These are phyloP conservation scores for Agapornis canus DNA, from an alignment of 2,797 vertebrate genomes.

Conservation along the genomic window DNA sequence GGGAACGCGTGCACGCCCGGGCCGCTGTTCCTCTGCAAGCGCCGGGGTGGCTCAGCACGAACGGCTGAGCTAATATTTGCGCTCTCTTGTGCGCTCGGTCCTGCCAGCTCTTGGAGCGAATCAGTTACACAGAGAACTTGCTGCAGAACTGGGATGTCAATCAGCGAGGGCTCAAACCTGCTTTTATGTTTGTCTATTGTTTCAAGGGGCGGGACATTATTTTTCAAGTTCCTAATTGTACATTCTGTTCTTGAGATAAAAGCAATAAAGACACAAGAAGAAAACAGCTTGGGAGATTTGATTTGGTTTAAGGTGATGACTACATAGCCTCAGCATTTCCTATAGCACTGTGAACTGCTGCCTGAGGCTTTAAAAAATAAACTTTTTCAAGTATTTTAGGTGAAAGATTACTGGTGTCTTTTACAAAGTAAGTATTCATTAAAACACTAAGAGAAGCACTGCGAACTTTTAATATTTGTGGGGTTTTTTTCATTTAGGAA, in stretches of 20 bases:
- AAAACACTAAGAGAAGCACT: not conserved
- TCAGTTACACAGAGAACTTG: not conserved
- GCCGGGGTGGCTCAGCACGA: not conserved
- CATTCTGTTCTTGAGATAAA: constrained; percentile 46
- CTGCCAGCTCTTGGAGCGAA: not conserved
- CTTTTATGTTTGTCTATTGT: not conserved
- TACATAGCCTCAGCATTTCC: constrained; percentile 11
- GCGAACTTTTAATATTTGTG: not conserved
- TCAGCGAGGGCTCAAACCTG: not conserved
- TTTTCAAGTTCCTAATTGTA: not conserved
- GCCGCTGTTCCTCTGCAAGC: not conserved
- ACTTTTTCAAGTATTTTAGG: not conserved
- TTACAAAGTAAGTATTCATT: not conserved
- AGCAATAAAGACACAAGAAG: not conserved
- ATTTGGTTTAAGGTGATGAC: not conserved
- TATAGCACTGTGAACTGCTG: not conserved
- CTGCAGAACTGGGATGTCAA: not conserved
- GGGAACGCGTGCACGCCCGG: not conserved
- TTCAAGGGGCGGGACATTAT: not conserved
- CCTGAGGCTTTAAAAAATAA: not conserved
- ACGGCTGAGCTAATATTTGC: not conserved
- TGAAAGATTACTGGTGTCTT: not conserved
- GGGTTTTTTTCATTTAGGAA: not conserved
- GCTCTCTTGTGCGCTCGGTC: not conserved
- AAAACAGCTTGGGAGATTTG: not conserved